These are phyloP conservation scores for Camelus dromedarius DNA, from an alignment of 2,113 vertebrate genomes.

Conservation along the genomic window DNA sequence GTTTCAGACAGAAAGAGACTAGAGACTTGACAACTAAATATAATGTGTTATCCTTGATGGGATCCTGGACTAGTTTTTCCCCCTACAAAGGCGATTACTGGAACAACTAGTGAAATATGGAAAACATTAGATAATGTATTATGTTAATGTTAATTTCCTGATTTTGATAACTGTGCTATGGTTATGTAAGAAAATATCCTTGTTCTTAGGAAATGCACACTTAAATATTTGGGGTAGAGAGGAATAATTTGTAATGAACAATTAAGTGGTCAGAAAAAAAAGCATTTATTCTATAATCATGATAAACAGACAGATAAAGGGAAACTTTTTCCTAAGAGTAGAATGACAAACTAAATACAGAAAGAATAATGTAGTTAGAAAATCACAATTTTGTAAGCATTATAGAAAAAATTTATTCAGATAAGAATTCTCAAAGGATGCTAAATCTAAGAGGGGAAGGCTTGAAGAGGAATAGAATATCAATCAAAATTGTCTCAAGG, in stretches of 20 bases:
- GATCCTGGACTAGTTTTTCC: neutral
- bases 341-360: slow-evolving; percentile 29
- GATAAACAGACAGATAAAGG: neutral
- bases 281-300: slow-evolving; percentile 20
- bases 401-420: slow-evolving; percentile 50
- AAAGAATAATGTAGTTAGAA: slow-evolving; percentile 22
- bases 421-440: slow-evolving; percentile 38
- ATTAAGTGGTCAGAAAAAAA: neutral
- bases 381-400: slow-evolving; percentile 31
- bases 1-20: neutral
- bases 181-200: neutral
- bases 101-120: neutral
- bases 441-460: neutral
- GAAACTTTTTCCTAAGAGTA: slow-evolving; percentile 2
- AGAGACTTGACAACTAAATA: neutral
- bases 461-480: neutral
- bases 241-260: neutral
- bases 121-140: neutral
- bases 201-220: neutral
- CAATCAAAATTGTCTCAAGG: neutral
- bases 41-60: neutral
- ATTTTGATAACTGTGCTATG: slow-evolving; percentile 18
- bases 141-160: neutral
- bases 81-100: neutral
- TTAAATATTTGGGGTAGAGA: slow-evolving; percentile 21